Evolutionary conservation across 37 sponge, comb jelly and placozoan genomes (phyloP).

Genomic region (Axinella damicornis): DNA sequence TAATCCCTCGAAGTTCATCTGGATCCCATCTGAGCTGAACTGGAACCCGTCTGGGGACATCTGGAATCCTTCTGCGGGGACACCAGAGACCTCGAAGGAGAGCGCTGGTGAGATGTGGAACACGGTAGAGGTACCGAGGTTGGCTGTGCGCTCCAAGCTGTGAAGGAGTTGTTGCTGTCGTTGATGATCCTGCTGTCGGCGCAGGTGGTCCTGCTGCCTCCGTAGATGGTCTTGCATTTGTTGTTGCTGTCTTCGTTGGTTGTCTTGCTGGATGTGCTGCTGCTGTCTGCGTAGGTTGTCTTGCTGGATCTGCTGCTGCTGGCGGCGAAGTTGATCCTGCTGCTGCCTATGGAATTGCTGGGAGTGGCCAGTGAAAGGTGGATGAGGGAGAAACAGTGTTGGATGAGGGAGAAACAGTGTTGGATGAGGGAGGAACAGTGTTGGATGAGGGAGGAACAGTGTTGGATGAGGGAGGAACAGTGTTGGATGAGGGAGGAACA

Average conservation of each 20-base stretch:
- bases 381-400: too few species aligned
- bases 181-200: constrained; percentile 17
- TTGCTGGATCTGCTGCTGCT: constrained; percentile 13
- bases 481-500: too few species aligned
- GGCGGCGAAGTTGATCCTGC: constrained; percentile 29
- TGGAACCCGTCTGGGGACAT: not conserved
- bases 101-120: constrained; percentile 45
- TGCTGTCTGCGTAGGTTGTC: constrained; percentile 14
- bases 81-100: not conserved
- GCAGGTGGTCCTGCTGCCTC: constrained; percentile 1
- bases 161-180: constrained; percentile 40
- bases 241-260: too few species aligned
- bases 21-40: too few species aligned
- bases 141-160: constrained; percentile 18
- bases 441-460: too few species aligned
- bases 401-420: too few species aligned
- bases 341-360: not conserved
- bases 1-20: too few species aligned
- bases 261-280: constrained; percentile 4
- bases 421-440: too few species aligned
- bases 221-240: not conserved
- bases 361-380: constrained; percentile 2
- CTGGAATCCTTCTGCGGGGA: not conserved
- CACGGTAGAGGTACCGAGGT: constrained; percentile 18
- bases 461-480: too few species aligned